Percentiles rank a stretch among this genome's conserved stretches.
phyloP scores from a whole-genome alignment of 2,113 vertebrate species.

The Petromus typicus region DNA sequence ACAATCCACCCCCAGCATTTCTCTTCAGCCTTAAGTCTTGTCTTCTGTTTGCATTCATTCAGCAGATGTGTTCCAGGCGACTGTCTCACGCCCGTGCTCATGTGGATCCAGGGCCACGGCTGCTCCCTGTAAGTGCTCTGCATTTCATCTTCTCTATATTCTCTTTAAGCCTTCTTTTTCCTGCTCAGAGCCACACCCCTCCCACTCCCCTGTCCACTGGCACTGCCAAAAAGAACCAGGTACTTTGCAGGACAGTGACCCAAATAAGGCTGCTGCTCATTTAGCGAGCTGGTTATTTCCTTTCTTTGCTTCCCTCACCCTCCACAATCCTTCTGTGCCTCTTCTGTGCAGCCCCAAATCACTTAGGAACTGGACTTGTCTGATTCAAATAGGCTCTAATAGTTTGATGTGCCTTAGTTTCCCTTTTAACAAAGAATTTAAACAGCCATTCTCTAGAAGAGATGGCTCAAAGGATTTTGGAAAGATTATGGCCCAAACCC shows the following conservation, averaged over 20 bases:
- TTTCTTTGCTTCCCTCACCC: neutral
- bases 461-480: neutral
- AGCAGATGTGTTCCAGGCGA: accelerated
- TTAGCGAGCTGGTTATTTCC: neutral
- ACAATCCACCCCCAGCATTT: neutral
- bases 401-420: neutral
- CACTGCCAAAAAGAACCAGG: too few relatives aligned
- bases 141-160: accelerated
- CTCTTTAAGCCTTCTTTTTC: neutral
- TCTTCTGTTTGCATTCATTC: neutral
- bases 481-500: neutral
- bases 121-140: accelerated
- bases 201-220: neutral
- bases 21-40: neutral
- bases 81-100: accelerated
- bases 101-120: accelerated
- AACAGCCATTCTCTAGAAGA: neutral
- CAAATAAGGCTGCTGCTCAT: neutral
- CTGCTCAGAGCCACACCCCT: neutral
- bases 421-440: neutral
- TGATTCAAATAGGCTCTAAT: neutral
- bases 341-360: neutral
- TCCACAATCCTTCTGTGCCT: neutral
- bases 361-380: neutral
- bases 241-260: neutral